A percentile compares a stretch with the other conserved stretches of the same genome.
Evolutionary conservation across 2,797 vertebrate species (phyloP).

Genomic region (Phoeniculus purpureus): DNA sequence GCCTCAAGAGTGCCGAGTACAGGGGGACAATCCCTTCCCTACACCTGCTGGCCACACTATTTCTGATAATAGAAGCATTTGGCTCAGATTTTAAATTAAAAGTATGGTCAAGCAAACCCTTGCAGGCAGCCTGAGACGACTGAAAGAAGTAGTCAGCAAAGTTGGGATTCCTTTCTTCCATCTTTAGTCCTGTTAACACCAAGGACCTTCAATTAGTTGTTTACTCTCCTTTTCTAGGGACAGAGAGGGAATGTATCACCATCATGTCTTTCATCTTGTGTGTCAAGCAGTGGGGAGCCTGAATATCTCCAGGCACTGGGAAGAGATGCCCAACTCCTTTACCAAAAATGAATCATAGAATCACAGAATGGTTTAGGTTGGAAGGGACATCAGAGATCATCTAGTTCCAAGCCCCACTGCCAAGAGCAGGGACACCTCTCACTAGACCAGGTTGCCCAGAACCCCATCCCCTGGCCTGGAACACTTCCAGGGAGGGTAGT

Average conservation of each 20-base stretch:
- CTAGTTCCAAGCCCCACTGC: too few species aligned
- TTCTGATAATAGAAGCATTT: background rate
- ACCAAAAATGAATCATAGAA: background rate
- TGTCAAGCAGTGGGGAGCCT: background rate
- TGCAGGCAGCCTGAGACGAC: background rate
- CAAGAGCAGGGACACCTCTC: too few species aligned
- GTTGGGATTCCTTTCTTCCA: background rate
- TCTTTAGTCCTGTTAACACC: background rate
- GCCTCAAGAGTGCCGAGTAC: too few species aligned
- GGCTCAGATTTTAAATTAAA: background rate
- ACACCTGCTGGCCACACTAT: too few species aligned
- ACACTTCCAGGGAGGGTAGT: background rate
- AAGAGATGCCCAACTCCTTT: background rate
- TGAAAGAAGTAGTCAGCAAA: background rate
- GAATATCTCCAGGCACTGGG: background rate
- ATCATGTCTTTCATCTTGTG: background rate
- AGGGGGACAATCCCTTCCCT: too few species aligned
- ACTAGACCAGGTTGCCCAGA: too few species aligned
- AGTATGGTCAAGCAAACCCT: background rate
- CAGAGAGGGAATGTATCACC: background rate
- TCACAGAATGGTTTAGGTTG: too few species aligned
- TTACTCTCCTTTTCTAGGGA: background rate
- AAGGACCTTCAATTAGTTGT: background rate
- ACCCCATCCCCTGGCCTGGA: too few species aligned
- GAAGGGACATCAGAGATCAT: too few species aligned